Evolutionary conservation across 2,888 invertebrate species (phyloP).

Genomic region (Andrena bucephala): DNA sequence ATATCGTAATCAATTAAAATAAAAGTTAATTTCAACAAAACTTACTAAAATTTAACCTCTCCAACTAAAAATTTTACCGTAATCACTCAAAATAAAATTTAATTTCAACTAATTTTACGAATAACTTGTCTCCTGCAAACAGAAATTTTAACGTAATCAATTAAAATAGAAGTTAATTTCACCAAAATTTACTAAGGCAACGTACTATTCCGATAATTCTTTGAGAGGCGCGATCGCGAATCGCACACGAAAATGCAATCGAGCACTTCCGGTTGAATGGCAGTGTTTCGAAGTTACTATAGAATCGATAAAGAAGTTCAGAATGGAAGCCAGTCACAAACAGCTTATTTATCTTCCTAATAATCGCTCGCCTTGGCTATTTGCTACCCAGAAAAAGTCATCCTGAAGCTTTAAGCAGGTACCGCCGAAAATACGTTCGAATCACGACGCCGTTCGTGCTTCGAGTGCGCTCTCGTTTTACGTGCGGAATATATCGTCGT

Average conservation of each 20-base stretch:
- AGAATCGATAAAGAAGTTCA: slow-evolving; percentile 75
- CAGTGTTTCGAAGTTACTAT: slow-evolving; percentile 70
- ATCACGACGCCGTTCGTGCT: background rate
- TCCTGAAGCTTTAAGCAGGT: slow-evolving; percentile 71
- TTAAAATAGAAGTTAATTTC: no score
- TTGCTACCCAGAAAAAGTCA: slow-evolving; percentile 69
- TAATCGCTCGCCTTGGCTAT: slow-evolving; percentile 76
- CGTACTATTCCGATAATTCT: no score
- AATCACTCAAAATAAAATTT: no score
- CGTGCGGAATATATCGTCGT: slow-evolving; percentile 7
- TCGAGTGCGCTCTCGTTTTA: background rate
- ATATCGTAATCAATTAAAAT: no score
- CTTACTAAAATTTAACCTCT: no score
- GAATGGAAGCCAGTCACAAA: slow-evolving; percentile 79
- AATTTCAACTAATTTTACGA: no score
- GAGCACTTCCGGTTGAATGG: slow-evolving; percentile 39
- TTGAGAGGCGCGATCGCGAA: background rate
- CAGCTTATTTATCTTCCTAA: slow-evolving; percentile 80
- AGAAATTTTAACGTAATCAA: no score
- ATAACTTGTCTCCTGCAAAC: no score
- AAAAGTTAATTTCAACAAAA: no score
- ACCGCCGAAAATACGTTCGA: slow-evolving; percentile 37
- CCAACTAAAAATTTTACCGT: no score
- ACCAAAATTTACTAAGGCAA: no score
- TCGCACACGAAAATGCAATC: background rate